Base-by-base conservation (phyloP, 2,888 invertebrate genomes). In the Geotrupes spiniger region DNA sequence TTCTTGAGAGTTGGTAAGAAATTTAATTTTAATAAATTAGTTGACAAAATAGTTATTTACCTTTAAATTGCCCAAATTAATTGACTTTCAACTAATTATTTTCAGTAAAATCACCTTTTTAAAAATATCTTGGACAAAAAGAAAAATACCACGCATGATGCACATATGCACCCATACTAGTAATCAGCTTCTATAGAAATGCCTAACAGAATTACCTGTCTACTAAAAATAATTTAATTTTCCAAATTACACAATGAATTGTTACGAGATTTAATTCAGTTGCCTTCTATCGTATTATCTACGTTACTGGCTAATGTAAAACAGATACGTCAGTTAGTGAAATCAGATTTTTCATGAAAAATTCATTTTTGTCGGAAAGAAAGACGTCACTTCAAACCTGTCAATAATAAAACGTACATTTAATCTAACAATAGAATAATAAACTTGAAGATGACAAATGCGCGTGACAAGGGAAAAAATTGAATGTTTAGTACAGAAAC, bases 401-500 rank as follows among this genome's bases (percentile, higher is more conserved):
- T 33, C 15, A 33, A 8, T 33, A 14, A 9, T 33, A 14, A 11
- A 33, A 33, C 8, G 14, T 10, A 10, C 45, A 45, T 45, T 51
- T 51, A 46, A 45, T 49, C 38, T 43, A 51, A 53, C 51, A 51
- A 51, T 38, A 39, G 46, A 42, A 27, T 17, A 21, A 40, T 42
- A 47, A 53, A 53, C 46, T 48, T 51, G 48, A 49, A 53, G 51
- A 51, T 48, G 47, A 42, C 38, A 45, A 53, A 46, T 47, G 46
- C 41, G 40, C 16, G 43, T 51, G 51, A 51, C 51, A 49, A 51
- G 53, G n/a, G n/a, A n/a, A 48, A 36, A 49, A 53, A 53, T 51
- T 51, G 51, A 53, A 45, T 49, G 46, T 49, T 53, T 51, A 47
- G 46, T 50, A 36, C 48, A 26, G 51, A 53, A 47, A 53, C 46